These are phyloP conservation scores for Poecilia gillii DNA, from an alignment of 2,797 vertebrate species.

Conservation along the genomic window DNA sequence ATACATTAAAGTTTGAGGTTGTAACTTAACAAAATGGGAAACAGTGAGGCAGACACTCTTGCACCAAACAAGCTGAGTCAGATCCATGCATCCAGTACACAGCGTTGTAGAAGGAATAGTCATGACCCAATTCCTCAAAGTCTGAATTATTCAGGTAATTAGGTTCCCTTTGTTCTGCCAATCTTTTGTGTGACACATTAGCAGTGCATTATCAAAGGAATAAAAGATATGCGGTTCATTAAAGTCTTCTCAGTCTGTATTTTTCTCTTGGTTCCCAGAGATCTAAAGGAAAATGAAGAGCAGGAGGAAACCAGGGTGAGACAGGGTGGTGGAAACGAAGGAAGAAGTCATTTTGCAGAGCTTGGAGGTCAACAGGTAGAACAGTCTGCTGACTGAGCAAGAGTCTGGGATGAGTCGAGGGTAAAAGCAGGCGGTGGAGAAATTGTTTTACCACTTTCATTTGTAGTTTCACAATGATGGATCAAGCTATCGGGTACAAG, in stretches of 20 bases:
- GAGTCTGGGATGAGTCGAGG: not conserved
- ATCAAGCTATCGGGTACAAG: not conserved
- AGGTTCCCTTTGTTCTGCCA: conserved; percentile 7
- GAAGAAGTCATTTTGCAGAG: not conserved
- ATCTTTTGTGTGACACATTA: conserved; percentile 3
- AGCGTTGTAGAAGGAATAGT: not conserved
- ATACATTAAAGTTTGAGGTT: not conserved
- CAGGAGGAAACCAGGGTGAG: not conserved
- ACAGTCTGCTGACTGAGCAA: not conserved
- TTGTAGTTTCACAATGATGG: conserved; percentile 1
- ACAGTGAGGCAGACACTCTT: not conserved
- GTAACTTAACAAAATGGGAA: not conserved
- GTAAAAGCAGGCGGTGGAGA: not conserved
- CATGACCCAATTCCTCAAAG: conserved; percentile 5
- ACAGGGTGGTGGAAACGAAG: not conserved
- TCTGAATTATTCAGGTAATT: conserved; percentile 7
- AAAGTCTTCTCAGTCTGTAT: not conserved
- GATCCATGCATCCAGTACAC: not conserved
- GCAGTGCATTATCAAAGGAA: conserved; percentile 1
- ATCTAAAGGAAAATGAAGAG: not conserved
- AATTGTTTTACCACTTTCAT: conserved; percentile 5
- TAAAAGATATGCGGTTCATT: not conserved
- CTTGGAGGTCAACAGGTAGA: not conserved
- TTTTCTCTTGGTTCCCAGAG: not conserved
- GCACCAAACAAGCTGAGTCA: not conserved